Conservation (phyloP, 2,888 invertebrate species). For the Troilus luridus region DNA sequence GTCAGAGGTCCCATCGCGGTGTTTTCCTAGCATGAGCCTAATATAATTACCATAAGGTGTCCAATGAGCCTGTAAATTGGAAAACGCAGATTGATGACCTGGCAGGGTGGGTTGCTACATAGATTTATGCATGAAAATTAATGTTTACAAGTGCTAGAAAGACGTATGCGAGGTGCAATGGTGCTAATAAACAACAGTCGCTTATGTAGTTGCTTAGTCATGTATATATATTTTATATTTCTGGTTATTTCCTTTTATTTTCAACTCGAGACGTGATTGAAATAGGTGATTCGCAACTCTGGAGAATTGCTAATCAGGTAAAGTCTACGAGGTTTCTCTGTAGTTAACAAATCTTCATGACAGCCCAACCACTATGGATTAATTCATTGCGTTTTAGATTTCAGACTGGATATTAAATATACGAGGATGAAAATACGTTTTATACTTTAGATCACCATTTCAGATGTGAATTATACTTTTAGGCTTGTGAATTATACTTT, state of each 20-base stretch:
- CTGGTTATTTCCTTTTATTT: neutral
- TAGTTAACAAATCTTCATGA: neutral
- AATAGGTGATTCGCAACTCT: neutral
- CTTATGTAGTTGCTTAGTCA: neutral
- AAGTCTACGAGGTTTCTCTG: neutral
- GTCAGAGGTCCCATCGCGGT: conserved; percentile 20
- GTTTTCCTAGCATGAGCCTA: conserved; percentile 9
- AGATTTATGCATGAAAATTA: conserved; percentile 11
- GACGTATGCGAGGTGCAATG: neutral
- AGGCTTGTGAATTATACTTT: no score
- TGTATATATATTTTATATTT: neutral
- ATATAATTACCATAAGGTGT: conserved; percentile 38
- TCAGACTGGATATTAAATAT: no score
- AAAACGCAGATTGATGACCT: neutral
- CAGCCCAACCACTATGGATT: neutral
- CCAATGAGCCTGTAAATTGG: conserved; percentile 32
- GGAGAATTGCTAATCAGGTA: neutral
- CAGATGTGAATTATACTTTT: no score
- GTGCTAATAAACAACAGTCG: neutral
- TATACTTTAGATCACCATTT: no score
- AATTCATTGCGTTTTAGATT: no score
- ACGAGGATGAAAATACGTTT: no score
- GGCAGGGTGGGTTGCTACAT: neutral
- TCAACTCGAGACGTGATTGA: neutral
- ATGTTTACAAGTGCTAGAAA: conserved; percentile 3